Evolutionary conservation across 2,888 invertebrate species (phyloP).

Genomic region (Leuctra nigra): DNA sequence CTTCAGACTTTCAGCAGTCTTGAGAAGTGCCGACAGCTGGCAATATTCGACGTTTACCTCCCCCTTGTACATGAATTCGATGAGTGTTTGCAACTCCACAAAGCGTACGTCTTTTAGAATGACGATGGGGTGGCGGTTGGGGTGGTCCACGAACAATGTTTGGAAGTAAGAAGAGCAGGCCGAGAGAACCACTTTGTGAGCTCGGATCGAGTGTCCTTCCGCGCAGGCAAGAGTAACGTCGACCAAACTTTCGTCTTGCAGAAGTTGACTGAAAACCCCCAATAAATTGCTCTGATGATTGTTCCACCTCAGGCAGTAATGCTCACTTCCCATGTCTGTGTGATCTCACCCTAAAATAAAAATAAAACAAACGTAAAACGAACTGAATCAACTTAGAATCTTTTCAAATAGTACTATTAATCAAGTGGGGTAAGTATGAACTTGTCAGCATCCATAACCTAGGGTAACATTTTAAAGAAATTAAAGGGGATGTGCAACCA

Average conservation of each 20-base stretch:
- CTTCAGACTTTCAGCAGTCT: conserved; percentile 89
- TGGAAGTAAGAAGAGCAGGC: conserved; percentile 95
- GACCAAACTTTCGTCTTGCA: conserved; percentile 92
- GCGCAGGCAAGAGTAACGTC: conserved; percentile 95
- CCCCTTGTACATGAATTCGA: conserved; percentile 95
- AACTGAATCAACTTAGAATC: too few relatives aligned
- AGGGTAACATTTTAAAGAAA: conserved; percentile 12
- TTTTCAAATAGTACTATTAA: too few relatives aligned
- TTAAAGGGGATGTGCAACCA: conserved; percentile 16
- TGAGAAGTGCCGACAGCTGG: conserved; percentile 82
- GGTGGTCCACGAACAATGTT: conserved; percentile 87
- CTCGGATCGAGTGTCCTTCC: conserved; percentile 90
- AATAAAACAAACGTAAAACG: background rate
- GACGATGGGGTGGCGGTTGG: conserved; percentile 87
- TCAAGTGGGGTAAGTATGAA: too few relatives aligned
- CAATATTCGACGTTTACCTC: conserved; percentile 93
- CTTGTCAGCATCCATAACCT: conserved; percentile 2
- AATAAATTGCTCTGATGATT: conserved; percentile 98
- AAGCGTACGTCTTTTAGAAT: conserved; percentile 92
- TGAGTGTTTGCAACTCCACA: conserved; percentile 81
- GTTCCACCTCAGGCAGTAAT: conserved; percentile 98
- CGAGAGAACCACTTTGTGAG: conserved; percentile 91
- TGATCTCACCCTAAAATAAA: conserved; percentile 65
- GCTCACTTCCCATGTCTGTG: conserved; percentile 97
- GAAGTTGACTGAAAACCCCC: conserved; percentile 93